Base-by-base conservation (phyloP, 2,113 vertebrate genomes). In the Neodontobutis hainanensis region DNA sequence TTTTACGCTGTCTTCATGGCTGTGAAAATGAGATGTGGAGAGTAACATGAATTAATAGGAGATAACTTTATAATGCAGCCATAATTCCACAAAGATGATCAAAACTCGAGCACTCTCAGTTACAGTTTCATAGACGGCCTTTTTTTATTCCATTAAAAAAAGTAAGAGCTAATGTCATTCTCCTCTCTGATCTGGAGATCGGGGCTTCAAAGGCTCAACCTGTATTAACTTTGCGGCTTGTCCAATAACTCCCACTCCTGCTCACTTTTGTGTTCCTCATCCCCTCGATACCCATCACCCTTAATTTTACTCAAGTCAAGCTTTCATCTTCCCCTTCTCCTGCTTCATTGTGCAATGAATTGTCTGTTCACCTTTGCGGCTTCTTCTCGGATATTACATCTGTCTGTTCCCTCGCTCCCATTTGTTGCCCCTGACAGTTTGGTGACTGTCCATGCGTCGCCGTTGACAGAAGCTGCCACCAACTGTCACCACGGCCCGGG, bases 301-400 rank as follows among this genome's bases (percentile, higher is more conserved):
- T 70, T 81, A 56, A 85, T 83, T 88, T 79, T 15, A 70, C 80
- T 84, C 78, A 68, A 84, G 65, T 65, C 68, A 49, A 46, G 57
- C 73, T 83, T 84, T 89, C 80, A 86, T 81, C 75, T 82, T 68
- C 51, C 19, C 48, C 47, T 58, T 61, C 65, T 64, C 65, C 63
- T 74, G 76, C 66, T 68, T 76, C 75, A 65, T 81, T 73, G 81
- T 88, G 79, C 81, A 51, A 49, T 68, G 71, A 75, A 78, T 84
- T 64, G 69, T 58, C 63, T 47, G 56, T 61, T 82, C 81, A 85
- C 74, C 70, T 85, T 65, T 61, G 53, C 70, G 9, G 61, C 75
- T 71, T 82, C 70, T 66, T 73, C 65, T 59, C 11, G 8, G 68
- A 70, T 68, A 80, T 77, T 57, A 65, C 55, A 64, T 71, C 59